phyloP scores from a whole-genome alignment of 2,113 vertebrate species.

The Dromaius novaehollandiae region DNA sequence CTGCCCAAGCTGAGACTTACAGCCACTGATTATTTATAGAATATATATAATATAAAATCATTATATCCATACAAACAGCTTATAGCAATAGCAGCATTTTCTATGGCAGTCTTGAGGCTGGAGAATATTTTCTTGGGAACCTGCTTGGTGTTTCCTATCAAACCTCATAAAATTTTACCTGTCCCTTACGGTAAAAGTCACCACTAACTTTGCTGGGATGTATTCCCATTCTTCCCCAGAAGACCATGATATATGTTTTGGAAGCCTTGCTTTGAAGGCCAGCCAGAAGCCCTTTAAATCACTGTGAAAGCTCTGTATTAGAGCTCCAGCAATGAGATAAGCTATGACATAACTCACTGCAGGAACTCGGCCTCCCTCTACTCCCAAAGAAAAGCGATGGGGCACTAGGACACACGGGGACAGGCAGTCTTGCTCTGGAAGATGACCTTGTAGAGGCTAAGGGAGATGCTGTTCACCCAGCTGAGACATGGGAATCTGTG shows the following conservation, averaged over 20 bases:
- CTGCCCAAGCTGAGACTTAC: background rate
- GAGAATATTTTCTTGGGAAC: background rate
- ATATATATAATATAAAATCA: background rate
- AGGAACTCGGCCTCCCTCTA: background rate
- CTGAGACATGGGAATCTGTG: background rate
- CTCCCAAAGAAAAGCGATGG: background rate
- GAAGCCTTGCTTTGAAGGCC: background rate
- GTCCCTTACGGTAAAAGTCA: background rate
- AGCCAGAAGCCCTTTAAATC: background rate
- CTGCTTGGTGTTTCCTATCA: background rate
- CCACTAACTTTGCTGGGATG: background rate
- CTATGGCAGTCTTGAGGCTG: background rate
- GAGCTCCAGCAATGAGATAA: background rate
- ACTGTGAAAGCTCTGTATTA: background rate
- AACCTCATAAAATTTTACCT: background rate
- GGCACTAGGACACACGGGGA: accelerated
- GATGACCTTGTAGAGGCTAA: background rate
- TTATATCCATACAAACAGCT: background rate
- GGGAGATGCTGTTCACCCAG: background rate
- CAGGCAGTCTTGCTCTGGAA: background rate
- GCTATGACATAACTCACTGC: background rate
- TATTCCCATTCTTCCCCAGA: background rate
- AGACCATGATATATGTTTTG: background rate
- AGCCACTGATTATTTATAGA: background rate
- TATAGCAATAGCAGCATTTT: background rate